Conservation (phyloP, 2,888 invertebrate genomes). For the Aphrophora alni region DNA sequence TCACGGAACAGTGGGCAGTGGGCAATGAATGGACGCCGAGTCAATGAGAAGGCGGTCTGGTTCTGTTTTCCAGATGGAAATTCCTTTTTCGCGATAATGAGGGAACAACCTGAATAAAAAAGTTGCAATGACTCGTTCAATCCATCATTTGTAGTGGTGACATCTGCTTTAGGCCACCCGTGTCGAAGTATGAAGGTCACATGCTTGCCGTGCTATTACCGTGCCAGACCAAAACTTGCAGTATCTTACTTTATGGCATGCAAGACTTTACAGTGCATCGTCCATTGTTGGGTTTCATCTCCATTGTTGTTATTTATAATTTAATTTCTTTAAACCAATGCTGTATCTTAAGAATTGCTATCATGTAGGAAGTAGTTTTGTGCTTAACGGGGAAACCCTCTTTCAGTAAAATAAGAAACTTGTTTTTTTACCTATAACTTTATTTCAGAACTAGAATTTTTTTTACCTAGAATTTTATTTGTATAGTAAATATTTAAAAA, state of each 20-base stretch:
- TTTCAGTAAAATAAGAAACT: too few relatives aligned
- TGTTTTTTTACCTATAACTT: too few relatives aligned
- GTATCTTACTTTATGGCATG: background rate
- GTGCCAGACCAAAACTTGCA: background rate
- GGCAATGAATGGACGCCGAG: background rate
- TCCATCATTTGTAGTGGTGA: constrained; percentile 2
- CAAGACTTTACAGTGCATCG: too few relatives aligned
- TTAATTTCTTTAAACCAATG: too few relatives aligned
- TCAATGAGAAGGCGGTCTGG: constrained; percentile 2
- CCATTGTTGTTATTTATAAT: too few relatives aligned
- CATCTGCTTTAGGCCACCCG: background rate
- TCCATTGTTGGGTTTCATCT: too few relatives aligned
- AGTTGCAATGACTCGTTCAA: background rate
- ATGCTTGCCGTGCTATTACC: background rate
- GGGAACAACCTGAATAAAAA: background rate
- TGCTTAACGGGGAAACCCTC: too few relatives aligned
- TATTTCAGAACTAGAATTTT: too few relatives aligned
- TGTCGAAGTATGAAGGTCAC: background rate
- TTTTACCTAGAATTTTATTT: too few relatives aligned
- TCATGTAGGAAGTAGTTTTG: too few relatives aligned
- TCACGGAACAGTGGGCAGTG: constrained; percentile 24
- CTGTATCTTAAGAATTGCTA: too few relatives aligned
- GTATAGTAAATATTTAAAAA: too few relatives aligned
- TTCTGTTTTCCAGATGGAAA: background rate
- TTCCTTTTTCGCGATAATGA: background rate